These are phyloP conservation scores for Drosophila pseudotalamancana DNA, from an alignment of 2,888 invertebrate species.

Conservation along the genomic window DNA sequence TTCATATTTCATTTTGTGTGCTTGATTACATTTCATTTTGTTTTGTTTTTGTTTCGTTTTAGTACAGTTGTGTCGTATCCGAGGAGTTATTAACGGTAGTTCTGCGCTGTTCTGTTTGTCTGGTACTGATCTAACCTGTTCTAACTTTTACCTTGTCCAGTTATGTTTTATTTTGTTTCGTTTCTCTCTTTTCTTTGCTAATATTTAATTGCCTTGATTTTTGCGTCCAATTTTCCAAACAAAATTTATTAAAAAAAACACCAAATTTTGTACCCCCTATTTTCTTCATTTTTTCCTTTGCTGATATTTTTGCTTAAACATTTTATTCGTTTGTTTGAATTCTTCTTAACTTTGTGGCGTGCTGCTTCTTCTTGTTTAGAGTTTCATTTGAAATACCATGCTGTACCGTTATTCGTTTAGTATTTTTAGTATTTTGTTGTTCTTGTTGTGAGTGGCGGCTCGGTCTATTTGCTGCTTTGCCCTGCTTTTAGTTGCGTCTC, in stretches of 20 bases:
- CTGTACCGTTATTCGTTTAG: slow-evolving; percentile 1
- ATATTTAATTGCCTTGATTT: slow-evolving; percentile 32
- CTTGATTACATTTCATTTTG: too few species aligned
- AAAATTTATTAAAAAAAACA: too few species aligned
- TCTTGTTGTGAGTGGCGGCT: slow-evolving; percentile 22
- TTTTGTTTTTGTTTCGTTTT: slow-evolving; percentile 1
- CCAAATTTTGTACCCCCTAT: too few species aligned
- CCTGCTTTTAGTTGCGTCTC: slow-evolving; percentile 26
- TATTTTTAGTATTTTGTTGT: slow-evolving; percentile 9
- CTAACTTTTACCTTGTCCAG: slow-evolving; percentile 32
- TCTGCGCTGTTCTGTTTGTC: slow-evolving; percentile 7
- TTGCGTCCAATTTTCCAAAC: slow-evolving; percentile 65
- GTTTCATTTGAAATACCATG: slow-evolving; percentile 26
- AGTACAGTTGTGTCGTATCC: slow-evolving; percentile 53
- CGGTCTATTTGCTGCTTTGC: slow-evolving; percentile 56
- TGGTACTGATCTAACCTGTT: slow-evolving; percentile 26
- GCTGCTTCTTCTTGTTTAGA: slow-evolving; percentile 34
- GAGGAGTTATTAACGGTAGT: slow-evolving; percentile 27
- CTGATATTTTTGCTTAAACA: slow-evolving; percentile 18
- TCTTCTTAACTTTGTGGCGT: slow-evolving; percentile 35
- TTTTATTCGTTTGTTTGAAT: slow-evolving; percentile 1
- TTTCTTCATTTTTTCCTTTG: background rate
- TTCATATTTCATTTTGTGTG: slow-evolving; percentile 18
- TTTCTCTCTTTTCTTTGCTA: slow-evolving; percentile 6
- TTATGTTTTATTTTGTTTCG: slow-evolving; percentile 10